Conservation (phyloP, 2,113 vertebrate species). For the Saguinus imperator region DNA sequence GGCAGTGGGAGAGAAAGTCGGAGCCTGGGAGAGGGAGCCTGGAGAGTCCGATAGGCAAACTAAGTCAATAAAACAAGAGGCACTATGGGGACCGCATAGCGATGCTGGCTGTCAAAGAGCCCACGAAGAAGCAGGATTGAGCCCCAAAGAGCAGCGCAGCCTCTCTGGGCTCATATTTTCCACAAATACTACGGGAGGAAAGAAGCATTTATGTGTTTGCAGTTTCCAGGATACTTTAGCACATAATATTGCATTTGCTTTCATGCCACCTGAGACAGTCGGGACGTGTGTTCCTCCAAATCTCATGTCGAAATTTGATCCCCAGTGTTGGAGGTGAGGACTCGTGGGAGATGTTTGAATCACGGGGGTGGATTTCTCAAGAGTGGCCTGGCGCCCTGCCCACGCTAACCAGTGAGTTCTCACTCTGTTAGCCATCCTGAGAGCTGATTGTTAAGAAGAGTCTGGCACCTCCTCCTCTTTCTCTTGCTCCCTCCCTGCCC, state of each 20-base stretch:
- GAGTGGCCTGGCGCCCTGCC: too few species aligned
- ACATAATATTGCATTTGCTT: neutral
- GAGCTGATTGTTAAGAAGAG: too few species aligned
- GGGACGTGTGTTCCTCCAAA: too few species aligned
- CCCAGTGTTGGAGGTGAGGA: too few species aligned
- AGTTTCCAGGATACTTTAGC: neutral
- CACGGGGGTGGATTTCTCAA: too few species aligned
- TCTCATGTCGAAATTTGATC: too few species aligned
- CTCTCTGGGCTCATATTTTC: neutral
- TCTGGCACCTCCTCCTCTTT: too few species aligned
- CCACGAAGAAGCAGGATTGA: neutral
- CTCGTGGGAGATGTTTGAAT: too few species aligned
- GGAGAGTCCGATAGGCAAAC: neutral
- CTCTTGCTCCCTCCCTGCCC: too few species aligned
- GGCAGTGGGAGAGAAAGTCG: neutral
- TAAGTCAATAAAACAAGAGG: neutral
- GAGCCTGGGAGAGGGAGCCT: neutral
- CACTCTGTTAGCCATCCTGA: too few species aligned
- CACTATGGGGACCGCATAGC: accelerated
- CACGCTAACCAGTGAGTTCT: too few species aligned
- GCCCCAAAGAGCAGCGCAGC: neutral
- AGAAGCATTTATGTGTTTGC: neutral
- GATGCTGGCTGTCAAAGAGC: neutral
- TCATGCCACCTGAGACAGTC: neutral
- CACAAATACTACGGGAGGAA: neutral